These are phyloP conservation scores for Urosaurus nigricauda DNA, from an alignment of 2,797 vertebrate genomes.

Conservation along the genomic window DNA sequence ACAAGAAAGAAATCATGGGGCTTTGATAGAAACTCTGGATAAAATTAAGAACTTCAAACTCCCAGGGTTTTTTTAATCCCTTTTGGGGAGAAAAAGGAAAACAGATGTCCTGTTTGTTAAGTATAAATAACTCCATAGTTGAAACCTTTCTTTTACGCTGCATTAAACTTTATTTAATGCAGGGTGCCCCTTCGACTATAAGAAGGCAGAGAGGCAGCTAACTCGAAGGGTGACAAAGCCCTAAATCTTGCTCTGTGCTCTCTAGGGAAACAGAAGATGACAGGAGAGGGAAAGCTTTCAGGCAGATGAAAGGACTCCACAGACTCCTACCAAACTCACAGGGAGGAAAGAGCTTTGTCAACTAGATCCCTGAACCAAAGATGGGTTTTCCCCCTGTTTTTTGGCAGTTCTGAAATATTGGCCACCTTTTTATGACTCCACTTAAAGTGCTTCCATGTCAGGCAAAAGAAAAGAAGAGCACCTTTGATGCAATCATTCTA, in stretches of 20 bases:
- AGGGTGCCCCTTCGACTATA: conserved; percentile 65
- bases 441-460: conserved; percentile 27
- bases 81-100: conserved; percentile 80
- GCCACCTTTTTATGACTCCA: conserved; percentile 9
- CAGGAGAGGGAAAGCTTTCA: conserved; percentile 62
- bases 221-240: conserved; percentile 63
- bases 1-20: conserved; percentile 76
- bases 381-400: too few species aligned
- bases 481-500: conserved; percentile 17
- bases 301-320: conserved; percentile 63
- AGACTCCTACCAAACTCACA: conserved; percentile 62
- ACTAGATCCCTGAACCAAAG: neutral
- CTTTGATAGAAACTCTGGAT: conserved; percentile 84
- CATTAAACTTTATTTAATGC: conserved; percentile 80
- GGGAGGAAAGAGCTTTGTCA: conserved; percentile 31
- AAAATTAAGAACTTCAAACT: conserved; percentile 87
- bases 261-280: conserved; percentile 53
- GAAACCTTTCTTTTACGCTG: conserved; percentile 59
- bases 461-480: neutral
- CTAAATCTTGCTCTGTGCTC: conserved; percentile 71
- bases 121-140: conserved; percentile 80
- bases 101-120: conserved; percentile 85
- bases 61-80: conserved; percentile 68
- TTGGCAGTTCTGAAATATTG: conserved; percentile 13
- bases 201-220: conserved; percentile 51